Percentiles rank a stretch among this genome's conserved stretches.
Evolutionary conservation across 2,888 invertebrate species (phyloP).

Genomic region (Exocentrus adspersus): DNA sequence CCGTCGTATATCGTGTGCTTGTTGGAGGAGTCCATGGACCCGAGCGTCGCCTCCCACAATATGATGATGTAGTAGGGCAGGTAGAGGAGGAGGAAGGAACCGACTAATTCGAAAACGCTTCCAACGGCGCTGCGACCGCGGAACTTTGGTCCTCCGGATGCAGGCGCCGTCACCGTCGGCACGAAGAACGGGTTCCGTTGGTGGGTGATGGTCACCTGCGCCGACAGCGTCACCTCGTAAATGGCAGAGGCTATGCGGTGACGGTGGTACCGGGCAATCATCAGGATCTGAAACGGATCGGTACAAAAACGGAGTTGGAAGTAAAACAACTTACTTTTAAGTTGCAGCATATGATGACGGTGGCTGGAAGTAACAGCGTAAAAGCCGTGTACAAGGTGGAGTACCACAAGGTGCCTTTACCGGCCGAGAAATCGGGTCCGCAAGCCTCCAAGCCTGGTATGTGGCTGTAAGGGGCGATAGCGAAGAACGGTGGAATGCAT

Average conservation of each 20-base stretch:
- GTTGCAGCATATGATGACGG: constrained; percentile 77
- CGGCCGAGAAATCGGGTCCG: constrained; percentile 74
- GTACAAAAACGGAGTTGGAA: too few species aligned
- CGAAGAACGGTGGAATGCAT: constrained; percentile 72
- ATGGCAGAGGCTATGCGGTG: constrained; percentile 87
- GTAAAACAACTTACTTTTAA: constrained; percentile 72
- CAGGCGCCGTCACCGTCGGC: constrained; percentile 72
- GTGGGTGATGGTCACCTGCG: constrained; percentile 85
- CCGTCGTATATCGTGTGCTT: constrained; percentile 29
- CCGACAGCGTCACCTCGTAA: constrained; percentile 84
- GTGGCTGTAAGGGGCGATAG: constrained; percentile 68
- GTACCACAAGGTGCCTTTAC: constrained; percentile 71
- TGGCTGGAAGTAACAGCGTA: constrained; percentile 74
- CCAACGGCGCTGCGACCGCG: constrained; percentile 70
- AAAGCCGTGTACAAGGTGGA: constrained; percentile 72
- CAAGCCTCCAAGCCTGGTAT: constrained; percentile 71
- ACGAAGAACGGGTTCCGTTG: constrained; percentile 82
- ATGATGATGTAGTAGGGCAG: constrained; percentile 79
- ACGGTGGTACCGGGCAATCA: constrained; percentile 78
- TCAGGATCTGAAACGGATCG: constrained; percentile 65
- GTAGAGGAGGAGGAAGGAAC: constrained; percentile 77
- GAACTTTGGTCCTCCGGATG: constrained; percentile 65
- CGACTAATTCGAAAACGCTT: constrained; percentile 78
- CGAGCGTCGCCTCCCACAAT: constrained; percentile 71
- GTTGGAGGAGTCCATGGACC: constrained; percentile 50